These are phyloP conservation scores for Cydia strobilella DNA, from an alignment of 1,140 invertebrate genomes.

Conservation along the genomic window DNA sequence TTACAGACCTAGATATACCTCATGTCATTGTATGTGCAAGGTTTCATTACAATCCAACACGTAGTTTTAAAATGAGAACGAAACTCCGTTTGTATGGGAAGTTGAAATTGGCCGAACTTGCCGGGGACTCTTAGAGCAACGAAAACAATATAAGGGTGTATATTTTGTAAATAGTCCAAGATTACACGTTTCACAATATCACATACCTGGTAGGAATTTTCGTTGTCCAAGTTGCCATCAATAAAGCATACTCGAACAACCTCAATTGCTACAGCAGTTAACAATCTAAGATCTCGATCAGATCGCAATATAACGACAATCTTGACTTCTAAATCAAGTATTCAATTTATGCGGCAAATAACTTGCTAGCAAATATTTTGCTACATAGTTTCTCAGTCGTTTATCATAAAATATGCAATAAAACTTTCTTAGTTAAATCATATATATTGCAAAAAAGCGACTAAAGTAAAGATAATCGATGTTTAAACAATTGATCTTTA, in stretches of 20 bases:
- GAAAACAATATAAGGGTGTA: too few species aligned
- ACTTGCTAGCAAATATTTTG: constrained; percentile 59
- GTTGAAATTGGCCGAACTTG: too few species aligned
- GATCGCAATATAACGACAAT: constrained; percentile 52
- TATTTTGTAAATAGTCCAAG: constrained; percentile 41
- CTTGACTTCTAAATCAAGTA: constrained; percentile 46
- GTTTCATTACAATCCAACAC: too few species aligned
- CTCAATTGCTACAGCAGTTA: constrained; percentile 61
- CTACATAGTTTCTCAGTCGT: constrained; percentile 42
- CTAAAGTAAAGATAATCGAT: too few species aligned
- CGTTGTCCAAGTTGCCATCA: constrained; percentile 39
- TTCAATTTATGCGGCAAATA: constrained; percentile 54
- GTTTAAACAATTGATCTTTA: too few species aligned
- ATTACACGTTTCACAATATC: constrained; percentile 44
- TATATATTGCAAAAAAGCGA: too few species aligned
- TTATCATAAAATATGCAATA: constrained; percentile 37
- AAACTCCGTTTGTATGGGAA: too few species aligned
- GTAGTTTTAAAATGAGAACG: too few species aligned
- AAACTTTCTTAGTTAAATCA: not conserved
- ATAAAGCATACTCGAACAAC: constrained; percentile 50
- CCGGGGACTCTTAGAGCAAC: too few species aligned
- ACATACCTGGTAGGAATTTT: constrained; percentile 37
- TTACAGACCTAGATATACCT: too few species aligned
- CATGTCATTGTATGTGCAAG: too few species aligned
- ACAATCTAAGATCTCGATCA: constrained; percentile 57